Conservation (phyloP, 2,888 invertebrate species). For the Fissipunctia ypsillon region DNA sequence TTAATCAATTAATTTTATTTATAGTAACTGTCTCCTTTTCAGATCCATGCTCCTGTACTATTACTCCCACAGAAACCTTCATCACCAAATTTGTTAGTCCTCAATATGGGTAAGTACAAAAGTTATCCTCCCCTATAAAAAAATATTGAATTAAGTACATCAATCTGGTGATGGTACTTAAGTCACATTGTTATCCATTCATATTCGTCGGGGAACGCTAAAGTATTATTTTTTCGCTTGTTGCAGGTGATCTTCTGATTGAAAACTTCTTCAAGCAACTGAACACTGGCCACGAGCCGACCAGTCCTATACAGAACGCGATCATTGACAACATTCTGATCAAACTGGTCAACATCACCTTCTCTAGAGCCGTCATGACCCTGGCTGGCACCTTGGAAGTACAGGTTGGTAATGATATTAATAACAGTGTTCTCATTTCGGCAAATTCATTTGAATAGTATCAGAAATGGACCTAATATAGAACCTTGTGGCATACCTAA, state of each 20-base stretch:
- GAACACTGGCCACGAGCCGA: conserved; percentile 75
- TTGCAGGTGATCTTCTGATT: conserved; percentile 93
- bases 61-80: conserved; percentile 95
- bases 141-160: too few species aligned
- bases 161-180: too few species aligned
- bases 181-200: too few species aligned
- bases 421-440: background rate
- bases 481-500: background rate
- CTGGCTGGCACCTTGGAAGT: conserved; percentile 93
- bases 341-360: conserved; percentile 92
- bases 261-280: conserved; percentile 94
- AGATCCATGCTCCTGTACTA: conserved; percentile 93
- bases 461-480: background rate
- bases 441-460: background rate
- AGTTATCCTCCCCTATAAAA: too few species aligned
- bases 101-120: conserved; percentile 92
- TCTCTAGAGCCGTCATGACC: conserved; percentile 93
- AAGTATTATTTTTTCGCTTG: too few species aligned
- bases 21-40: conserved; percentile 33
- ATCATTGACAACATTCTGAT: conserved; percentile 93
- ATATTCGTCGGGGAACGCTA: too few species aligned
- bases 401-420: conserved; percentile 87
- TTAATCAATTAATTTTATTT: too few species aligned
- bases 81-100: conserved; percentile 93
- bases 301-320: conserved; percentile 83